Evolutionary conservation across 2,888 invertebrate species (phyloP).

Genomic region (Belgica antarctica): DNA sequence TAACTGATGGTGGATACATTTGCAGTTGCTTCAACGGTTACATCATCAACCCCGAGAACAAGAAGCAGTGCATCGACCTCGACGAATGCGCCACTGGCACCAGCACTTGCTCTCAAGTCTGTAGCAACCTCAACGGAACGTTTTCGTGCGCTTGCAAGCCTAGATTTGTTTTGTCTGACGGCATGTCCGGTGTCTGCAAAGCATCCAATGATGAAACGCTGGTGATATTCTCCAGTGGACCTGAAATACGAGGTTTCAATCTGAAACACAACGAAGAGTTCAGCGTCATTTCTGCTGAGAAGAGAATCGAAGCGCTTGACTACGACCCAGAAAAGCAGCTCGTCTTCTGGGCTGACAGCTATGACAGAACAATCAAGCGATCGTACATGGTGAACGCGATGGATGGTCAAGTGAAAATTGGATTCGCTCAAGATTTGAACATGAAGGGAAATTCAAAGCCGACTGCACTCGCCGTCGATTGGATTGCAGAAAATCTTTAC

Average conservation of each 20-base stretch:
- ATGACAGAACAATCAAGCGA: constrained; percentile 84
- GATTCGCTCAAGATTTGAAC: constrained; percentile 82
- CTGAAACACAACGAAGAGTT: constrained; percentile 67
- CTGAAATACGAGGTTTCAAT: constrained; percentile 77
- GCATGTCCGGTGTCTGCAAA: constrained; percentile 79
- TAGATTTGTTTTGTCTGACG: constrained; percentile 75
- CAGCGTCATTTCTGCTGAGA: constrained; percentile 78
- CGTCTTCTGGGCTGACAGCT: constrained; percentile 94
- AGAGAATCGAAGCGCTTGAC: constrained; percentile 87
- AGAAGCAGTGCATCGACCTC: constrained; percentile 82
- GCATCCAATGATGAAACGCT: constrained; percentile 65
- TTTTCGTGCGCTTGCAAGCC: constrained; percentile 82
- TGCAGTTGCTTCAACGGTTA: constrained; percentile 87
- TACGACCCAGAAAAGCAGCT: constrained; percentile 80
- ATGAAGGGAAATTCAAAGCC: constrained; percentile 82
- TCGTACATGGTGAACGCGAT: constrained; percentile 83
- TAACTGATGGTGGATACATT: constrained; percentile 80
- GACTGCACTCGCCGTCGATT: constrained; percentile 87
- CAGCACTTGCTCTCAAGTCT: constrained; percentile 91
- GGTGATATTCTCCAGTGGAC: constrained; percentile 76
- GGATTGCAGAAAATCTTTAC: constrained; percentile 89
- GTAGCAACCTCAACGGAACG: constrained; percentile 86
- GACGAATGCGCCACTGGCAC: constrained; percentile 82
- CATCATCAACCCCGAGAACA: constrained; percentile 74
- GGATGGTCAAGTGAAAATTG: constrained; percentile 73